Evolutionary conservation across 2,797 vertebrate species (phyloP), one percentile per base, ranked within the genome.

Genomic region (Rhincodon typus): DNA sequence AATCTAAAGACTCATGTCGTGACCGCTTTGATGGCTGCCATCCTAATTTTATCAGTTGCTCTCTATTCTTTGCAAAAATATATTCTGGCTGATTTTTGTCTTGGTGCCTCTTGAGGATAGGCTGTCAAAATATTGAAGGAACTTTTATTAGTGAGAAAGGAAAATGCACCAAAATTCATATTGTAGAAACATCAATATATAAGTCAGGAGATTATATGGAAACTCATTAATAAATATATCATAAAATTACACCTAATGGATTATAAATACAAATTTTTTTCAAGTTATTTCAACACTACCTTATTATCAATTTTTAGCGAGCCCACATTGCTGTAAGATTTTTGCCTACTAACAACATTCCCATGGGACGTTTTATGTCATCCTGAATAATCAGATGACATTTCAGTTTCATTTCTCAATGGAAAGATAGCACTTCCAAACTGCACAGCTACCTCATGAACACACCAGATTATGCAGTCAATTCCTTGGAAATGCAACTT

Each of bases 21-120:
- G 95, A 96, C 50, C 87, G 96, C 86, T 96, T 96, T 27, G 95
- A 96, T 17, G 95, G 96, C 95, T 97, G 77, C 96, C 97, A 96
- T 95, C 98, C 98, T 7, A 96, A 96, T 96, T 96, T 96, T 74
- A 96, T 66, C 96, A 98, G 96, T 90, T 90, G 96, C 87, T 96
- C 96, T 27, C 96, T 97, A 90, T 97, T 97, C 96, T 97, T 97
- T 94, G 97, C 96, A 95, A 97, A 97, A 87, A 97, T 96, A 27
- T 96, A 97, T 95, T 97, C 97, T 13, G 98, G 97, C 79, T 97
- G 95, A 62, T 96, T 98, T 82, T 96, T 97, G 94, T 96, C 97
- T 90, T 98, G 98, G 96, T 97, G 97, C 95, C 96, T 96, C 96
- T 98, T 98, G 93, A 98, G 96, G 94, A 97, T 96, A 96, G 98